Base-by-base conservation (phyloP, 2,888 invertebrate species). In the Trimorus sp. region DNA sequence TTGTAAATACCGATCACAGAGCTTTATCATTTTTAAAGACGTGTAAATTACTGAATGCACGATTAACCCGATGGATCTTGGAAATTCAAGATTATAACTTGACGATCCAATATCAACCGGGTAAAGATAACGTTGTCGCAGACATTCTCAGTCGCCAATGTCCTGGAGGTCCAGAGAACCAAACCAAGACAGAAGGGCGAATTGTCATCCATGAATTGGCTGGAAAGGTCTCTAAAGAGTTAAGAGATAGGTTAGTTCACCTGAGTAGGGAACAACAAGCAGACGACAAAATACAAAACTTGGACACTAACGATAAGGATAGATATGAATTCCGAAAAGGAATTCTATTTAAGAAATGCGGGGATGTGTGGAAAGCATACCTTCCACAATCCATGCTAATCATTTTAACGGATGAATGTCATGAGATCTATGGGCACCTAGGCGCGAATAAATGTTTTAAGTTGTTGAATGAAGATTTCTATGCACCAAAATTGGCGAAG, bases 1-100 rank as follows among this genome's bases (percentile, higher is more conserved):
- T 78, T 0, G 83, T 89, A 1, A 40, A 82, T 11, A 87, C 87
- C 0, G 89, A 89, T 63, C 87, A 89, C 54, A 84, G 85, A 49
- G 83, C 87, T 0, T 37, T 89, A 1, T 81, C 79, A 0, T 89
- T 88, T 66, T 38, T 89, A 8, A 56, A 12, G 59, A 75, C 36
- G 79, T 75, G 3, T 88, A 59, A 54, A 49, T 37, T 0, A 37
- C 88, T 0, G 79, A 84, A 54, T 65, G 87, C 62, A 71, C 85
- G 54, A 40, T 16, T 66, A 7, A 26, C 66, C 9, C 16, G 66
- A 16, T 54, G 66, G 54, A 42, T 66, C 14, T 14, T 66, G 7
- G 11, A 53, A 7, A 53, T 54, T 11, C 66, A 53, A 42, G 66
- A 66, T 15, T 66, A 54, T 7, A 53, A 66, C n/a, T n/a, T 54